Percentiles rank a stretch among this genome's conserved stretches.
Evolutionary conservation across 2,797 vertebrate species (phyloP).

Genomic region (Brotula barbata): DNA sequence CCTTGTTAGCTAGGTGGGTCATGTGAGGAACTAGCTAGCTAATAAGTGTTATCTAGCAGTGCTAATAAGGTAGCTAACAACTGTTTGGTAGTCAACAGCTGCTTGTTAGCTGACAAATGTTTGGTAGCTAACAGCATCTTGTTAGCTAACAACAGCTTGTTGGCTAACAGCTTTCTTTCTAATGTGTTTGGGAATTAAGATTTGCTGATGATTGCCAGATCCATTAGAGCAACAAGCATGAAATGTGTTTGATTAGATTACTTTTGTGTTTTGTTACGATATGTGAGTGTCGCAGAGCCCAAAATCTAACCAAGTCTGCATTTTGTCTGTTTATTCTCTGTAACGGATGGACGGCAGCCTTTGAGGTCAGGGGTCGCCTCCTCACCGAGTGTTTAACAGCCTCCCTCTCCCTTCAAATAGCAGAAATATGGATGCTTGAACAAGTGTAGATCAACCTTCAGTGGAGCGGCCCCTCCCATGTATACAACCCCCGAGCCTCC

Average conservation of each 20-base stretch:
- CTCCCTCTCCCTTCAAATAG: slow-evolving; percentile 67
- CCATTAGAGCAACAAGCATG: too few species aligned
- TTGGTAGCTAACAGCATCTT: too few species aligned
- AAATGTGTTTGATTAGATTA: neutral
- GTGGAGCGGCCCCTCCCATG: slow-evolving; percentile 58
- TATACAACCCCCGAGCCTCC: slow-evolving; percentile 55
- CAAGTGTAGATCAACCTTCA: slow-evolving; percentile 69
- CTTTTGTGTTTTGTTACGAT: neutral
- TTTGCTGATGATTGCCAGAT: too few species aligned
- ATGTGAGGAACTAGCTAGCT: too few species aligned
- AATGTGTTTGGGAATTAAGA: too few species aligned
- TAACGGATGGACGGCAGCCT: slow-evolving; percentile 61
- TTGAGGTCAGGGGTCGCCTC: slow-evolving; percentile 70
- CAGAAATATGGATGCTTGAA: slow-evolving; percentile 73
- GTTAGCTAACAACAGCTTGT: too few species aligned
- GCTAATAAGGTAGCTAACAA: too few species aligned
- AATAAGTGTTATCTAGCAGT: too few species aligned
- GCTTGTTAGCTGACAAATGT: too few species aligned
- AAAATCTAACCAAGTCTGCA: neutral
- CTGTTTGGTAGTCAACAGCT: too few species aligned
- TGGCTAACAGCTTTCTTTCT: too few species aligned
- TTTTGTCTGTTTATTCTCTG: slow-evolving; percentile 53
- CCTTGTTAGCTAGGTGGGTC: too few species aligned
- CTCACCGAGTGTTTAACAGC: slow-evolving; percentile 73
- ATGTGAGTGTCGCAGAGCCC: neutral